phyloP scores from a whole-genome alignment of 2,888 invertebrate genomes.

The Melanostoma scalare region DNA sequence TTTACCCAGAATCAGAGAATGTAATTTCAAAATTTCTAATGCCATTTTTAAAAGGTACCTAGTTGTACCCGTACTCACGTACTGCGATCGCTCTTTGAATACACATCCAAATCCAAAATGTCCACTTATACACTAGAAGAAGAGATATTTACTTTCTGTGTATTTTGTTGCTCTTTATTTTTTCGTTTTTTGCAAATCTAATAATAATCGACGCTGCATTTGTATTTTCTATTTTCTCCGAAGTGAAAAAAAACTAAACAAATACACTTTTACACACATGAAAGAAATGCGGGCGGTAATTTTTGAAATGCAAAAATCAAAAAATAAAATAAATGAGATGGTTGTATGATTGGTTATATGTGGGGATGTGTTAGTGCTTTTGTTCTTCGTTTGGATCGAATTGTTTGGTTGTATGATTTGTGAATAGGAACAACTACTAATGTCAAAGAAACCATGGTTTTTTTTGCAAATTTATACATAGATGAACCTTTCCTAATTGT shows the following conservation, averaged over 20 bases:
- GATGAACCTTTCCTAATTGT: too few relatives aligned
- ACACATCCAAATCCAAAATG: conserved; percentile 21
- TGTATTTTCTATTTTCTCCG: conserved; percentile 46
- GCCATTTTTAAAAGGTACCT: conserved; percentile 37
- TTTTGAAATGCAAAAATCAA: conserved; percentile 30
- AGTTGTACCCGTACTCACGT: background rate
- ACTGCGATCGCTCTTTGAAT: conserved; percentile 17
- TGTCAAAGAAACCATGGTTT: too few relatives aligned
- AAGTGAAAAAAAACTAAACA: conserved; percentile 21
- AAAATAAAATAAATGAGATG: conserved; percentile 5
- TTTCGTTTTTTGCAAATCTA: conserved; percentile 56
- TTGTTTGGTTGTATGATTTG: too few relatives aligned
- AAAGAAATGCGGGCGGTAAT: conserved; percentile 57
- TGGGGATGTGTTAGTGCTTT: background rate
- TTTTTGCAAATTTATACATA: too few relatives aligned
- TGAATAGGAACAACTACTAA: too few relatives aligned
- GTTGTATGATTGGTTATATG: conserved; percentile 6
- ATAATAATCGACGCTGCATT: conserved; percentile 64
- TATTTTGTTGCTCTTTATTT: conserved; percentile 37
- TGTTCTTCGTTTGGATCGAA: background rate
- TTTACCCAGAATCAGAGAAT: conserved; percentile 8
- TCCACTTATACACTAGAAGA: conserved; percentile 19
- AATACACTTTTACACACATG: conserved; percentile 29
- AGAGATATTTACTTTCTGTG: conserved; percentile 20
- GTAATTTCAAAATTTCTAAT: conserved; percentile 54